Base-by-base conservation (phyloP, 1,140 invertebrate genomes). In the Myzus persicae region DNA sequence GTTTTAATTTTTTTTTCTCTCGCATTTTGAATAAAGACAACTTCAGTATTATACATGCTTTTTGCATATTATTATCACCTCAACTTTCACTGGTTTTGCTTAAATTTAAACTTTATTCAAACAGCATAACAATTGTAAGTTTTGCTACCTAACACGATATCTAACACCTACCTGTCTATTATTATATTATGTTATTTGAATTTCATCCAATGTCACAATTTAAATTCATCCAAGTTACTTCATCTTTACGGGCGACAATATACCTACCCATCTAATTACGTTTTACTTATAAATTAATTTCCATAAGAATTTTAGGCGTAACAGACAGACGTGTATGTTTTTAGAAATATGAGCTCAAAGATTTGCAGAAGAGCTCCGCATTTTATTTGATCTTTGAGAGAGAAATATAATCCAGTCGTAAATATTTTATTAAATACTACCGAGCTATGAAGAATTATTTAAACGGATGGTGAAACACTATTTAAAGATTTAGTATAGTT, bases 141-240 rank as follows among this genome's bases (percentile, higher is more conserved):
- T 76, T 76, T n/a, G n/a, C 31, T n/a, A 76, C 59, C 31, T 36
- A 76, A 76, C 14, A 36, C n/a, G 36, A 76, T 76, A 36, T 76
- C 14, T 76, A n/a, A 31, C n/a, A 67, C n/a, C n/a, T n/a, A 5
- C 14, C 14, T n/a, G n/a, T 18, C 59, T 76, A n/a, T 76, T n/a
- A 76, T 76, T 18, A 31, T 76, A n/a, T 76, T n/a, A 76, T 76
- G n/a, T 36, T 36, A n/a, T 76, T 76, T 5, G 14, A 76, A 76
- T n/a, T 76, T n/a, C n/a, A 5, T n/a, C 3, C 5, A 76, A n/a
- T 76, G n/a, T 76, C 14, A 76, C 11, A 76, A n/a, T 76, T 76
- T 76, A 76, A 36, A 76, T 76, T 76, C n/a, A 76, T 76, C n/a
- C n/a, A 76, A n/a, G 59, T n/a, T n/a, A 76, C 31, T 76, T 76